A percentile compares a stretch with the other conserved stretches of the same genome.
These are phyloP conservation scores for Morone saxatilis DNA, from an alignment of 2,113 vertebrate species.

Conservation along the genomic window DNA sequence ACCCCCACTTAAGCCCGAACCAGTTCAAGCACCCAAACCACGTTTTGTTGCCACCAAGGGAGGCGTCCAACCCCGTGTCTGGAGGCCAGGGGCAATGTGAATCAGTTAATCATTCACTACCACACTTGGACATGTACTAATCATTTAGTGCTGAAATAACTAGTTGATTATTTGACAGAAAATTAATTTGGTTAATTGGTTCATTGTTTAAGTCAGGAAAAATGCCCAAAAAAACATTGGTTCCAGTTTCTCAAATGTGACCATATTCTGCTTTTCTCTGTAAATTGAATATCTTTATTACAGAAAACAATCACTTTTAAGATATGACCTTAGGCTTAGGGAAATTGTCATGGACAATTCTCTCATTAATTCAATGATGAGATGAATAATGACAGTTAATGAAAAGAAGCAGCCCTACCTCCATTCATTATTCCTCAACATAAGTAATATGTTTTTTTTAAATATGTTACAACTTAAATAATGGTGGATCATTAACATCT, in stretches of 20 bases:
- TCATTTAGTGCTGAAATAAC: background rate
- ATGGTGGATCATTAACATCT: background rate
- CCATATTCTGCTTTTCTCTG: background rate
- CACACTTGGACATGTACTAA: constrained; percentile 12
- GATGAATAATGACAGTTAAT: background rate
- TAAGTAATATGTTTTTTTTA: background rate
- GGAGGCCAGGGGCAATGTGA: constrained; percentile 92
- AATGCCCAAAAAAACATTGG: background rate
- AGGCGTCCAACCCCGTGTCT: constrained; percentile 91
- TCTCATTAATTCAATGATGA: background rate
- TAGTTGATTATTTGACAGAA: background rate
- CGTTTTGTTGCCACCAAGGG: constrained; percentile 92
- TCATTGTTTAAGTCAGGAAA: constrained; percentile 6
- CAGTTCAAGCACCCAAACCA: constrained; percentile 92
- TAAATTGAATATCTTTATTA: background rate
- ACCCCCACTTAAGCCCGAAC: constrained; percentile 71
- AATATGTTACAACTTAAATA: background rate
- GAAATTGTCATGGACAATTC: background rate
- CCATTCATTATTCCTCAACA: background rate
- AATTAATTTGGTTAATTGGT: constrained; percentile 9
- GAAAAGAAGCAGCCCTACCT: background rate
- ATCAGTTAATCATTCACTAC: constrained; percentile 53
- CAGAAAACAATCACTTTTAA: background rate
- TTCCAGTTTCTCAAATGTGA: constrained; percentile 4
- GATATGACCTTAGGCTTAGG: background rate